A percentile compares a stretch with the other conserved stretches of the same genome.
Conservation (phyloP, 2,113 vertebrate genomes). For the Propithecus coquereli region DNA sequence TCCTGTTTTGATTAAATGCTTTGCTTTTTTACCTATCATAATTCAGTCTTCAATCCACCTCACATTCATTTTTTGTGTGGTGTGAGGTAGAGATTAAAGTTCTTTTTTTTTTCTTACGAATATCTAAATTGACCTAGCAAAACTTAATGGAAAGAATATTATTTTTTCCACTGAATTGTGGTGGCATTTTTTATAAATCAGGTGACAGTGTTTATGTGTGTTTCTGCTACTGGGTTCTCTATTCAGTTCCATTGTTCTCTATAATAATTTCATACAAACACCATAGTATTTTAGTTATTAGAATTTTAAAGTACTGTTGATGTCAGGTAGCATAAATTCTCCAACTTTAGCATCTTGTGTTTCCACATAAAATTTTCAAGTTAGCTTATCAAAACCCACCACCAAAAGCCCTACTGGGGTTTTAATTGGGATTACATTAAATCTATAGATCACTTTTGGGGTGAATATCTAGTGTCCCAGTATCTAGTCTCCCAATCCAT, state of each 20-base stretch:
- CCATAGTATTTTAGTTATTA: background rate
- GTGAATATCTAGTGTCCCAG: background rate
- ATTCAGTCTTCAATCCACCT: background rate
- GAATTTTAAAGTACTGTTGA: background rate
- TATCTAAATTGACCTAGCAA: background rate
- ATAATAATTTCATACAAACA: background rate
- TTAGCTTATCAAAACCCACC: background rate
- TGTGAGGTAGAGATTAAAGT: background rate
- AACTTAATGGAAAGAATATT: background rate
- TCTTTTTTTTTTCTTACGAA: background rate
- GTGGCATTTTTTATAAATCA: background rate
- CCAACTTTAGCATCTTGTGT: background rate
- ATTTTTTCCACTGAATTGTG: background rate
- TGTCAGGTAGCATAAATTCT: background rate
- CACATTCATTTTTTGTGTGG: background rate
- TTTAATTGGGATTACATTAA: background rate
- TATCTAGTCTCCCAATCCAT: background rate
- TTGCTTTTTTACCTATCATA: background rate
- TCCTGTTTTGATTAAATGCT: background rate
- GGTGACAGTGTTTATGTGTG: background rate
- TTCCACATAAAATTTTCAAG: background rate
- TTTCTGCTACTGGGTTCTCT: background rate
- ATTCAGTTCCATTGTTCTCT: background rate
- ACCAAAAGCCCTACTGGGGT: background rate
- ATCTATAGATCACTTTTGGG: background rate